These are phyloP conservation scores for Orthosia incerta DNA, from an alignment of 2,888 invertebrate species.

Conservation along the genomic window DNA sequence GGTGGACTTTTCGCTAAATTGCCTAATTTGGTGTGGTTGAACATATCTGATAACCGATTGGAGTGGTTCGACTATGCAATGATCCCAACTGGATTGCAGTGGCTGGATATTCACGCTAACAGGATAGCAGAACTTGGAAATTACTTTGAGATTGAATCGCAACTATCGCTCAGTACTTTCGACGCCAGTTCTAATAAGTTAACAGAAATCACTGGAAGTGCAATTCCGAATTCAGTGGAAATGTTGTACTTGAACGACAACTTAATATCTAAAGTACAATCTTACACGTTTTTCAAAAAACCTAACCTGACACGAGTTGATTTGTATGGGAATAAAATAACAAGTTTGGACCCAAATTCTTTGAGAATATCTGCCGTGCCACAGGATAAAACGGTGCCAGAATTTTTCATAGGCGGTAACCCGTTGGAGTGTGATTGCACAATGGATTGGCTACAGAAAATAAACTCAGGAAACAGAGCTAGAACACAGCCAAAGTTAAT, in stretches of 20 bases:
- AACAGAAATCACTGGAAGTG: slow-evolving; percentile 95
- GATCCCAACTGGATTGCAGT: slow-evolving; percentile 95
- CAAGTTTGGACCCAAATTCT: slow-evolving; percentile 94
- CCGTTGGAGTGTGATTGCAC: slow-evolving; percentile 97
- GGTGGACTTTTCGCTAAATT: slow-evolving; percentile 95
- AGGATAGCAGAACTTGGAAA: slow-evolving; percentile 96
- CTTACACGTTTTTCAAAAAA: slow-evolving; percentile 96
- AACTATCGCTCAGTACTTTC: slow-evolving; percentile 94
- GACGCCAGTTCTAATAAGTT: slow-evolving; percentile 96
- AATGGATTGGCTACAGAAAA: slow-evolving; percentile 97
- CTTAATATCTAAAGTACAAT: slow-evolving; percentile 95
- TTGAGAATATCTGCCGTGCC: slow-evolving; percentile 94
- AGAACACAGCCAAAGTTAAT: slow-evolving; percentile 95
- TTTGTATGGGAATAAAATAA: slow-evolving; percentile 95
- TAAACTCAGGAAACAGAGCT: slow-evolving; percentile 94
- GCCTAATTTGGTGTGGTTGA: slow-evolving; percentile 95
- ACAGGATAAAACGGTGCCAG: slow-evolving; percentile 93
- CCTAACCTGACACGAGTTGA: slow-evolving; percentile 96
- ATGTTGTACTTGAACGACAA: slow-evolving; percentile 95
- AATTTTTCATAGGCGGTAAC: slow-evolving; percentile 96
- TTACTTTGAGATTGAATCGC: slow-evolving; percentile 95
- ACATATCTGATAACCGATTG: slow-evolving; percentile 96
- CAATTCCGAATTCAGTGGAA: slow-evolving; percentile 96
- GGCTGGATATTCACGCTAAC: slow-evolving; percentile 96
- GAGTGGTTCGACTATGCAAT: slow-evolving; percentile 96